Percentiles rank a stretch among this genome's conserved stretches.
Conservation (phyloP, 2,113 vertebrate genomes). For the Sylvilagus bachmani region DNA sequence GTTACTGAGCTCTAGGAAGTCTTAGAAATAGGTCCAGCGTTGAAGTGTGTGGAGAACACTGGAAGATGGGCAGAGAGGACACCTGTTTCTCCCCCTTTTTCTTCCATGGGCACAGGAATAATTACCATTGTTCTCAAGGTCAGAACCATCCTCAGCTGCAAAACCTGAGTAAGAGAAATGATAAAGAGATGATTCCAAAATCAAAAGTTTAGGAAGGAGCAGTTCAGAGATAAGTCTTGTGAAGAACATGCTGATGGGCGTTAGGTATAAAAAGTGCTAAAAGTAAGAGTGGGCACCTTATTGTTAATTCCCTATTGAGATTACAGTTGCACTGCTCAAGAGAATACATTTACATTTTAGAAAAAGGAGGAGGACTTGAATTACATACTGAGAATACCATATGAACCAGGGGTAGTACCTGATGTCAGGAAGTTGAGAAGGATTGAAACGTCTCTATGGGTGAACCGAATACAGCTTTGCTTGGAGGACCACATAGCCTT, state of each 20-base stretch:
- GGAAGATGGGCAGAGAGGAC: background rate
- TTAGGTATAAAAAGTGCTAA: background rate
- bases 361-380: background rate
- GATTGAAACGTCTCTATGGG: fast-evolving
- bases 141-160: background rate
- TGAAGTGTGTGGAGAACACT: too few relatives aligned
- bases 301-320: background rate
- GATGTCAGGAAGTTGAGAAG: background rate
- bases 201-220: background rate
- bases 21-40: background rate
- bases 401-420: too few relatives aligned
- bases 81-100: background rate
- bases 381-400: background rate
- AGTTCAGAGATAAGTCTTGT: background rate
- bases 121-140: background rate
- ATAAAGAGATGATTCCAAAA: background rate
- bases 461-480: background rate
- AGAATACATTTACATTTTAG: background rate
- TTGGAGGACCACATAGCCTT: too few relatives aligned
- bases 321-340: background rate
- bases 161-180: fast-evolving
- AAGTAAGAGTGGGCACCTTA: background rate
- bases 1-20: background rate
- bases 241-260: background rate
- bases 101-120: background rate